Base-by-base conservation (phyloP, 2,113 vertebrate genomes). In the Ptychochromis oligacanthus region DNA sequence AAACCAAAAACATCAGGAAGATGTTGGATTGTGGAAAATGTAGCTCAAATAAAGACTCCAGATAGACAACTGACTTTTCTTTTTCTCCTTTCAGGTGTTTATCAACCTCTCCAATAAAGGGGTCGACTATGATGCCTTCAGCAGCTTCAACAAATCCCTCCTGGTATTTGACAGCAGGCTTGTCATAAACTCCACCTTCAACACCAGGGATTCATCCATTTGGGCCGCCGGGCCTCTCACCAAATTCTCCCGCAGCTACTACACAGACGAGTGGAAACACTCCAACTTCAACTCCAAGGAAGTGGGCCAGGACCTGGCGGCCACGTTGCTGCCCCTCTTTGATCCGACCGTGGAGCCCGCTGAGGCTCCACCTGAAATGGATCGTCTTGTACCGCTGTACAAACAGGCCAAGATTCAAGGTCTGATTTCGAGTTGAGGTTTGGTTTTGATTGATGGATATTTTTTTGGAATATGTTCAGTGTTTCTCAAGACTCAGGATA, bases 211-310 rank as follows among this genome's bases (percentile, higher is more conserved):
- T 81, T 18, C 86, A 10, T 83, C 91, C 77, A 95, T 99, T 86
- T 94, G 90, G 62, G 97, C 95, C 1, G 97, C 97, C 1, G 98
- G 98, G 5, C 94, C 98, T n/a, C 93, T 98, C 81, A 99, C 98
- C 46, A 98, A 97, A 70, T 99, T 96, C 92, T 96, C 97, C 78
- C 96, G 95, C 20, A 85, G 92, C 20, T 98, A 97, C 76, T 93
- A 95, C 15, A 87, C 93, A 2, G 96, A 96, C 5, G 94, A 96
- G 12, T 96, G 96, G 96, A 94, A 95, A 26, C 97, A 98, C 59
- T 94, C 84, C 81, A 89, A 90, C 92, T 98, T 98, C 93, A 97
- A 60, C 92, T 98, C 97, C 36, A 97, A 93, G 87, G 97, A 99
- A 87, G 91, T 99, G 61, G 98, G 98, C 22, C 96, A 89, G 81